Conservation (phyloP, 2,888 invertebrate species). For the Chirona hameri region DNA sequence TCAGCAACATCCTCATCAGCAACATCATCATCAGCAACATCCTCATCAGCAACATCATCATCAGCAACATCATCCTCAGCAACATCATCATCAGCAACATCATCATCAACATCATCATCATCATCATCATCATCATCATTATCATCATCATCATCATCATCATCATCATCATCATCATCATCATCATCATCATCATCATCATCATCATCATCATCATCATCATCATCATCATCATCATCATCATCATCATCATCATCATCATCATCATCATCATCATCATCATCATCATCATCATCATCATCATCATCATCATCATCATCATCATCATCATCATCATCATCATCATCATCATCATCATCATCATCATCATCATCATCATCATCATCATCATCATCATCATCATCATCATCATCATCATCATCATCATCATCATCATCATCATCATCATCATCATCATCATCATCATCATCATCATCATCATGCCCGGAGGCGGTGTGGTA, state of each 20-base stretch:
- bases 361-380: neutral
- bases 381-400: conserved; percentile 9
- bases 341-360: neutral
- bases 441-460: conserved; percentile 10
- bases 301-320: neutral
- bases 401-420: neutral
- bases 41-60: too few relatives aligned
- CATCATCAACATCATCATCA: too few relatives aligned
- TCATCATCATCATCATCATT: too few relatives aligned
- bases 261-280: neutral
- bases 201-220: neutral
- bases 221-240: neutral
- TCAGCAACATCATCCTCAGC: too few relatives aligned
- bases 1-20: too few relatives aligned
- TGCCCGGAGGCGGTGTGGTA: too few relatives aligned
- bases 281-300: neutral
- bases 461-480: neutral
- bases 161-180: conserved; percentile 25
- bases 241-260: neutral
- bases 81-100: too few relatives aligned
- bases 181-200: neutral
- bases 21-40: too few relatives aligned
- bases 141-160: conserved; percentile 6
- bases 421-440: conserved; percentile 10
- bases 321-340: neutral